Base-by-base conservation (phyloP, 2,113 vertebrate genomes). In the Hiodon tergisus region DNA sequence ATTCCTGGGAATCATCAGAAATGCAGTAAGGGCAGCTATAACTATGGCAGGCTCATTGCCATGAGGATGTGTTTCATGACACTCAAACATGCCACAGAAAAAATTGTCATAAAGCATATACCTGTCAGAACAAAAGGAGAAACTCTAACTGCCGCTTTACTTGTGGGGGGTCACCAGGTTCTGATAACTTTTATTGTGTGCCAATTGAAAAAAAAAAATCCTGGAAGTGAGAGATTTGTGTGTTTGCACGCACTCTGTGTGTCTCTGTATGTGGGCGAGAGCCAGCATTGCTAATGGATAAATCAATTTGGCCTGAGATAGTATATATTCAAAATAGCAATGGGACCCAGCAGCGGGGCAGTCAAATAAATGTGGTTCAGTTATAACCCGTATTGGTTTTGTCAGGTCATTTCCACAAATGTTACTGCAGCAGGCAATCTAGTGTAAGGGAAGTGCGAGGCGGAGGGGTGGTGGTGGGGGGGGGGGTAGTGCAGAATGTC, bases 361-460 rank as follows among this genome's bases (percentile, higher is more conserved):
- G 46, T 71, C 16, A 48, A 60, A 50, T 60, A 11, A 60, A 46
- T 48, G 57, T 59, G 52, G 46, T 17, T 71, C n/a, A 3, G 68
- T 70, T 55, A 55, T 55, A 57, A 53, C n/a, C 8, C 46, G 14
- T 10, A 70, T 70, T 70, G 68, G 52, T 70, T 70, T 55, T 70
- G 68, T 58, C 69, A 59, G 55, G 54, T 71, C 54, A 71, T 71
- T 59, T 71, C 69, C 59, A 59, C 57, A 50, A 60, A 57, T 50
- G 57, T 72, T 57, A 71, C 54, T 58, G 16, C 69, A 55, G 54
- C 69, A 71, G 54, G 54, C 69, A 71, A 58, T 71, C 69, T 71
- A n/a, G 2, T 7, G 31, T 16, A 46, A 17, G 14, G 60, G 60
- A 7, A 6, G 61, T 2, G 60, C 2, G 60, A 5, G 5, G 60